Conservation (phyloP, 2,797 vertebrate genomes). For the Darevskia nairensis region DNA sequence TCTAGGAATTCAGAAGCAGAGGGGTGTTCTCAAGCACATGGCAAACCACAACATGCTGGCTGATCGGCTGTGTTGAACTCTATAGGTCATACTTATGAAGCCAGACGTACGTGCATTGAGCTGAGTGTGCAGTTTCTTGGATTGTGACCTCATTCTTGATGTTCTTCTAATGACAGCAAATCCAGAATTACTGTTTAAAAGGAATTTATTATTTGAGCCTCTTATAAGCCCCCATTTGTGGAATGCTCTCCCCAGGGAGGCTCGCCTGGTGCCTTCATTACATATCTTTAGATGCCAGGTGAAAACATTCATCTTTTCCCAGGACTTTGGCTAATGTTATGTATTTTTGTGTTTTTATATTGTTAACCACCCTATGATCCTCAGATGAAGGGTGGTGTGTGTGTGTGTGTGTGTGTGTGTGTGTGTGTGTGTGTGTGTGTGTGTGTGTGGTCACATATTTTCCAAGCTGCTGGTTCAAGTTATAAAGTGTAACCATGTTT, state of each 20-base stretch:
- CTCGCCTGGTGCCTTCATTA: too few species aligned
- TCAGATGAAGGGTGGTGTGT: too few species aligned
- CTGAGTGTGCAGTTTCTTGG: background rate
- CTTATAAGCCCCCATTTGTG: background rate
- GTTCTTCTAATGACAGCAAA: background rate
- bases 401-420: too few species aligned
- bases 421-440: too few species aligned
- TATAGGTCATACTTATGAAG: background rate
- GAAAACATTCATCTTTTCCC: too few species aligned
- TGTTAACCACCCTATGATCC: too few species aligned
- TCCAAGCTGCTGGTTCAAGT: conserved; percentile 2
- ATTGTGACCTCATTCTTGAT: background rate
- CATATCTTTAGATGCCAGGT: too few species aligned
- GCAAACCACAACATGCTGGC: background rate
- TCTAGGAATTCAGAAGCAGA: background rate
- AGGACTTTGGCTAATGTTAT: too few species aligned
- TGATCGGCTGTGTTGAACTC: background rate
- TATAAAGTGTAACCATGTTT: conserved; percentile 49
- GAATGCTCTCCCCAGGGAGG: too few species aligned
- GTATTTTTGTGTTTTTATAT: too few species aligned
- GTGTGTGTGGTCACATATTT: background rate
- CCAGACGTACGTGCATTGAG: background rate
- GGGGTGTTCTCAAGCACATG: background rate
- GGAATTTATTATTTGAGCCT: background rate
- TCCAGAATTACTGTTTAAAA: background rate